These are phyloP conservation scores for Drosophila cyrtoloma DNA, from an alignment of 2,888 invertebrate species.

Conservation along the genomic window DNA sequence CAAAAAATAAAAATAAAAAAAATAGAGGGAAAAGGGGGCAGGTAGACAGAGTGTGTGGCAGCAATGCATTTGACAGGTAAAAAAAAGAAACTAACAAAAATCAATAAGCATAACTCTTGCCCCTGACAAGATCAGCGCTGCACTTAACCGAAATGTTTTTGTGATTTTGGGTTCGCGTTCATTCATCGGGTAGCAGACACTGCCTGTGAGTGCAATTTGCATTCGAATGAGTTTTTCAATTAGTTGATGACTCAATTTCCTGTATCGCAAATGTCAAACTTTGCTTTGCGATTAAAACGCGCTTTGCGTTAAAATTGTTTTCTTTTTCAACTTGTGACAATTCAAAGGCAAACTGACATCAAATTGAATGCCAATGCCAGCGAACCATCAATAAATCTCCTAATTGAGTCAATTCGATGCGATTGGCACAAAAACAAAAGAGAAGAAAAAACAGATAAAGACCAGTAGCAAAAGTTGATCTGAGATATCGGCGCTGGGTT, in stretches of 20 bases:
- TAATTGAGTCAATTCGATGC: constrained; percentile 71
- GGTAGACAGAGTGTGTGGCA: constrained; percentile 39
- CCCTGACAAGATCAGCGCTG: constrained; percentile 58
- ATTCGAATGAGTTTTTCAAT: constrained; percentile 61
- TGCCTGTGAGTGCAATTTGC: constrained; percentile 35
- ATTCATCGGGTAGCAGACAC: neutral
- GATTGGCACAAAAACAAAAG: constrained; percentile 40
- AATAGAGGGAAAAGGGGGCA: neutral
- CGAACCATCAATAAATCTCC: constrained; percentile 60
- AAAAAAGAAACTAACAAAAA: constrained; percentile 19
- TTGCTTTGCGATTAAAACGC: neutral
- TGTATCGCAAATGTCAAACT: constrained; percentile 4
- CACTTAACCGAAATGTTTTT: constrained; percentile 48
- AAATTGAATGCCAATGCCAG: constrained; percentile 76
- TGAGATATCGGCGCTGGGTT: neutral
- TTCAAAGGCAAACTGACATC: constrained; percentile 32
- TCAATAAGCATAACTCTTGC: constrained; percentile 77
- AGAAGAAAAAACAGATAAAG: constrained; percentile 32
- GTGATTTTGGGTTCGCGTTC: no score
- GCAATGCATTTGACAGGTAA: constrained; percentile 64
- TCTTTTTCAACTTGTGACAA: neutral
- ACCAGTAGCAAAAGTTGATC: constrained; percentile 63
- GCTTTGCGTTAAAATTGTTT: neutral
- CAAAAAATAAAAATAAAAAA: constrained; percentile 2
- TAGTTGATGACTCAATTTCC: constrained; percentile 61